These are phyloP conservation scores for Myoxocephalus aenaeus DNA, from an alignment of 2,797 vertebrate species.

Conservation along the genomic window DNA sequence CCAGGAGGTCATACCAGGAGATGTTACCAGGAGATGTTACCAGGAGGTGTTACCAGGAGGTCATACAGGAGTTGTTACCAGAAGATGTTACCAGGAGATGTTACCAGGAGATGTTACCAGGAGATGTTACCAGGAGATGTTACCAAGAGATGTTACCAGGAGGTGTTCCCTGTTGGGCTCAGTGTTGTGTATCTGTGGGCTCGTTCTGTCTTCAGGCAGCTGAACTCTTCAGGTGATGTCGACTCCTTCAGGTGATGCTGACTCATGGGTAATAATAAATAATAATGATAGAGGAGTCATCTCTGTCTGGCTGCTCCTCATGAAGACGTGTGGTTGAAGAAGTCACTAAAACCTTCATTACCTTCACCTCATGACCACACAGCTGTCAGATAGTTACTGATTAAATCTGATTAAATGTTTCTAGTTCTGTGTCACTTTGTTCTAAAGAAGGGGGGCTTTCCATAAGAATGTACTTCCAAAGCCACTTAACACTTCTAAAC, in stretches of 20 bases:
- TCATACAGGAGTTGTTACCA: no score
- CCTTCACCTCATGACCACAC: background rate
- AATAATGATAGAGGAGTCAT: background rate
- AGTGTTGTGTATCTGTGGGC: background rate
- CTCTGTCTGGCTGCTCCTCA: constrained; percentile 12
- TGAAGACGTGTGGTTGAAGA: constrained; percentile 21
- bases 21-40: no score
- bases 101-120: no score
- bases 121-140: no score
- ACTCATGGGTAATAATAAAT: background rate
- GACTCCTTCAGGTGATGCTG: background rate
- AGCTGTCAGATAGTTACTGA: constrained; percentile 18
- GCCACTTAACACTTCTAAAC: no score
- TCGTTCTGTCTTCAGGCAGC: background rate
- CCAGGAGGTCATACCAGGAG: no score
- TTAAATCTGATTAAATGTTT: no score
- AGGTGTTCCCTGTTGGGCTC: no score
- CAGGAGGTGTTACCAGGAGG: no score
- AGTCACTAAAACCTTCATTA: constrained; percentile 8
- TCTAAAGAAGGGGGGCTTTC: constrained; percentile 11
- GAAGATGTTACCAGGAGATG: no score
- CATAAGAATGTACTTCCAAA: background rate
- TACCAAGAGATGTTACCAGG: no score
- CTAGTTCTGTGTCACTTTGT: constrained; percentile 1
- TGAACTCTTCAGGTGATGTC: background rate